These are phyloP conservation scores for Amphipyra tragopoginis DNA, from an alignment of 2,888 invertebrate species.

Conservation along the genomic window DNA sequence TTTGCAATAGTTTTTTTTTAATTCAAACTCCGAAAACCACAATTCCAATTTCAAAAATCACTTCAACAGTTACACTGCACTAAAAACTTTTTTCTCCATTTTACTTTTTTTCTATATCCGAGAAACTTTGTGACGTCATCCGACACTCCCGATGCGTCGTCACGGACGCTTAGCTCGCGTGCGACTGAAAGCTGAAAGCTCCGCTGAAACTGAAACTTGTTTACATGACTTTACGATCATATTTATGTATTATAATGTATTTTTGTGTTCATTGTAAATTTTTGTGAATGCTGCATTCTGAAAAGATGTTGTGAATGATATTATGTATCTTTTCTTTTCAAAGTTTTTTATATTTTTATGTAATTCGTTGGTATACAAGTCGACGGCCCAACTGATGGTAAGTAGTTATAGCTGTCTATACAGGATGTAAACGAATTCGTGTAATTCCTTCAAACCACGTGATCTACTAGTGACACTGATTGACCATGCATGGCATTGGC, in stretches of 20 bases:
- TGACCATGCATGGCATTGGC: too few species aligned
- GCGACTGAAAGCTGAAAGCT: slow-evolving; percentile 49
- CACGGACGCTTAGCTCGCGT: slow-evolving; percentile 33
- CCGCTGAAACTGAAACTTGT: slow-evolving; percentile 46
- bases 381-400: too few species aligned
- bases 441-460: too few species aligned
- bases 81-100: not conserved
- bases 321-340: too few species aligned
- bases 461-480: too few species aligned
- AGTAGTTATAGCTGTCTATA: too few species aligned
- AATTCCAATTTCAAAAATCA: not conserved
- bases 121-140: slow-evolving; percentile 36
- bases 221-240: slow-evolving; percentile 49
- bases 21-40: not conserved
- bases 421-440: too few species aligned
- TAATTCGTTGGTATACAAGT: too few species aligned
- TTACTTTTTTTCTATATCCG: slow-evolving; percentile 15
- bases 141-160: slow-evolving; percentile 27
- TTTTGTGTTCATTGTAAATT: slow-evolving; percentile 42
- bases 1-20: too few species aligned
- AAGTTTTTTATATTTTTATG: too few species aligned
- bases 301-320: not conserved
- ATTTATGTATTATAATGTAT: slow-evolving; percentile 56
- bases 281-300: slow-evolving; percentile 14
- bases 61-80: slow-evolving; percentile 13